Conservation (phyloP, 2,113 vertebrate species). For the Rhynchopsitta pachyrhyncha region DNA sequence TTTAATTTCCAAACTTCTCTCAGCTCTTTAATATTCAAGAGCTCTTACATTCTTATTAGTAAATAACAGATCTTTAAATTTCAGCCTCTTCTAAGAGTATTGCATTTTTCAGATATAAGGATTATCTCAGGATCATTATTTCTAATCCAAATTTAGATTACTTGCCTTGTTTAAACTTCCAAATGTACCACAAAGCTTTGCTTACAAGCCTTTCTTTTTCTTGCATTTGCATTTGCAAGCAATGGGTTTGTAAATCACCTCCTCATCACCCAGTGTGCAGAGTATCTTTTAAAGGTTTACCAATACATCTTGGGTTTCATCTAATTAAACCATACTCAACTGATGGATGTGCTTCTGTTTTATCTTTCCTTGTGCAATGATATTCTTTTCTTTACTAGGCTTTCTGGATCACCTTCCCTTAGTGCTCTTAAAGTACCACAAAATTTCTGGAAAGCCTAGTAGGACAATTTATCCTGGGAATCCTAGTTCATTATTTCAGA, state of each 20-base stretch:
- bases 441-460: background rate
- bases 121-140: background rate
- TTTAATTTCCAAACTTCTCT: background rate
- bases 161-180: background rate
- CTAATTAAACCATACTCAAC: background rate
- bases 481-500: background rate
- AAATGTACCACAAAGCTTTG: background rate
- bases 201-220: background rate
- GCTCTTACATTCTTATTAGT: background rate
- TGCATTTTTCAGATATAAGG: background rate
- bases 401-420: background rate
- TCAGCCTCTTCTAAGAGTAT: background rate
- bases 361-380: background rate
- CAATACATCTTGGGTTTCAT: background rate
- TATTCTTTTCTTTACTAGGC: background rate
- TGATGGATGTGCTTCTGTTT: background rate
- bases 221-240: background rate
- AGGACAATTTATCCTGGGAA: background rate
- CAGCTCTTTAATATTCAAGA: background rate
- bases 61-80: slow-evolving; percentile 9
- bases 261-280: background rate
- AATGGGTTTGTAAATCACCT: background rate
- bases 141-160: background rate
- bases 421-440: background rate
- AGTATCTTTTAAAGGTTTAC: background rate